Base-by-base conservation (phyloP, 1,140 invertebrate genomes). In the Drosophila sucinea region DNA sequence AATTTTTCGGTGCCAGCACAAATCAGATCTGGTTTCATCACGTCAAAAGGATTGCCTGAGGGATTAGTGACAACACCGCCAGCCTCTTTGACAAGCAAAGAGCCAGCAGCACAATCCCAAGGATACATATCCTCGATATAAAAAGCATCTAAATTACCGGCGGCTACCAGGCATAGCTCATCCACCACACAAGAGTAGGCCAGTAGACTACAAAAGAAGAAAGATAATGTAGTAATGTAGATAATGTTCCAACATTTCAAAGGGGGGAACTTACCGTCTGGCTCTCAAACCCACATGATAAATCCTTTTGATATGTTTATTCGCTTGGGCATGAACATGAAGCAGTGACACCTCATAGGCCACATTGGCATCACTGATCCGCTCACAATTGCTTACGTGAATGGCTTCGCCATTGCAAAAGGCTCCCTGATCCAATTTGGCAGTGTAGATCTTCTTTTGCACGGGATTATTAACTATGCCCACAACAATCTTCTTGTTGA, bases 381-480 rank as follows among this genome's bases (percentile, higher is more conserved):
- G 63, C 11, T 76, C 54, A 44, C 80, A 90, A 41, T 27, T 69
- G 64, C 91, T 93, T 5, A 91, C 90, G 38, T 76, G 73, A 54
- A 96, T 94, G 23, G 84, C 92, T 66, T 94, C 91, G 1, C 94
- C 96, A 92, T 98, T 97, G 55, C 95, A 93, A 91, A 94, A 96
- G 5, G 97, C 96, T 1, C 96, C 97, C 82, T 94, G 89, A 0
- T 95, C 96, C 90, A 93, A 93, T 79, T 93, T 93, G 1, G 96
- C 95, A 1, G 95, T 94, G 77, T 95, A 98, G 62, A 96, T 93
- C 83, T 96, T 95, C 47, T 96, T 93, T 67, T 95, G 93, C 33
- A 96, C 92, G 3, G 97, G 96, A 92, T 97, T 96, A 83, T 95
- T 97, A 17, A 97, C 94, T 32, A 98, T 94, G 1, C 96, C 95